Base-by-base conservation (phyloP, 2,888 invertebrate genomes). In the Copidosoma aretas region DNA sequence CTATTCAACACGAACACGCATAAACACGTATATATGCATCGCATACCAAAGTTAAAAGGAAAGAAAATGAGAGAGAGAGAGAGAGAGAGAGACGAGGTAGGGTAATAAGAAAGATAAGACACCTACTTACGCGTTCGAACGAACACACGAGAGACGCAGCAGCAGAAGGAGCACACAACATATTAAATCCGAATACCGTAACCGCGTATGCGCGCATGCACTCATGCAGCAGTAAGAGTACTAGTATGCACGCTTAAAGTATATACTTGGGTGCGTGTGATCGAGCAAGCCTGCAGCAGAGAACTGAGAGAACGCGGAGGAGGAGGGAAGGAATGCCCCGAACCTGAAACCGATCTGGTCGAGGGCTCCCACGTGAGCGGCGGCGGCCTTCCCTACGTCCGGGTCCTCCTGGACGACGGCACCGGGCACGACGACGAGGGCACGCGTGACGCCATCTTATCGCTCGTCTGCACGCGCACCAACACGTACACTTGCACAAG, bases 391-490 rank as follows among this genome's bases (percentile, higher is more conserved):
- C n/a, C n/a, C 46, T 46, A 15, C 46, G 46, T n/a, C 71, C 72
- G 71, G 72, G 63, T 71, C 65, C 46, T 71, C 65, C 66, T 60
- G 56, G 52, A 43, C 60, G 70, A 64, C 21, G 19, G 53, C n/a
- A 21, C 22, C 14, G 19, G 21, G n/a, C 12, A 24, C 21, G 19
- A 24, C 63, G 68, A 60, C 67, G 62, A 71, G 63, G 68, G 61
- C 66, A 71, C 68, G 72, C 70, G 68, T 68, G 74, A 72, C 74
- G 74, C 74, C 74, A 74, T 74, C 73, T 74, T 74, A 73, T 72
- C 71, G 72, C 67, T 17, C 39, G n/a, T 51, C n/a, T 51, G 39
- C 43, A 46, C 39, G 10, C 53, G 21, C 62, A 53, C 53, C 4
- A 5, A 53, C 41, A 24, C 54, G 21, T 5, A 32, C 53, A 19